Evolutionary conservation across 2,888 invertebrate genomes (phyloP), one percentile per base, ranked within the genome.

Genomic region (Meiosimyza decipiens): DNA sequence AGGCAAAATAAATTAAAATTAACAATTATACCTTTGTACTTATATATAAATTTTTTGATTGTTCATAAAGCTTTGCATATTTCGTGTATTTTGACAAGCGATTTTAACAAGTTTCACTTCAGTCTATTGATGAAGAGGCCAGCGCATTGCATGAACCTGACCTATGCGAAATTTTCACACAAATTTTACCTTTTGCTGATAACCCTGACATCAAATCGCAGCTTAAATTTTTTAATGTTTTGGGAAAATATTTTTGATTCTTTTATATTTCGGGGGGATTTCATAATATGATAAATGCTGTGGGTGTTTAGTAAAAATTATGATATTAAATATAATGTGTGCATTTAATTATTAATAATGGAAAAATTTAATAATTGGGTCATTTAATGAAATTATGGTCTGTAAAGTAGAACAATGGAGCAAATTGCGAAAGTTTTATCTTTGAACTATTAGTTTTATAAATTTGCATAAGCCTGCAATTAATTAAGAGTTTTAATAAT

Each of bases 181-280:
- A 68, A 49, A 59, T 65, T 79, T 73, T 54, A 64, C 62, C 69
- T 73, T 73, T 71, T 72, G 74, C 73, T 72, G 78, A 74, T 79
- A 82, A 79, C 84, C 82, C 80, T 84, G 82, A 83, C 84, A 82
- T 82, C 78, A 79, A 82, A 57, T 57, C 28, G 22, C 18, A 18
- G 28, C 28, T 13, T 57, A 57, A 57, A 15, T 28, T 57, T 57
- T 57, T 28, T 57, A 57, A 57, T 28, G 9, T 40, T 57, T 28
- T 57, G 57, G 57, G 57, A 57, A 57, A 57, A 55, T 55, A 40
- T 40, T 40, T 28, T 40, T 40, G 9, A 40, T 40, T 40, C 40
- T 40, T 40, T 40, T 7, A 40, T 9, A 40, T 40, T 40, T 40
- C 40, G 40, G 40, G 6, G 40, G 40, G 9, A 40, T 40, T 40